Evolutionary conservation across 2,888 invertebrate species (phyloP).

Genomic region (Apotomis turbidana): DNA sequence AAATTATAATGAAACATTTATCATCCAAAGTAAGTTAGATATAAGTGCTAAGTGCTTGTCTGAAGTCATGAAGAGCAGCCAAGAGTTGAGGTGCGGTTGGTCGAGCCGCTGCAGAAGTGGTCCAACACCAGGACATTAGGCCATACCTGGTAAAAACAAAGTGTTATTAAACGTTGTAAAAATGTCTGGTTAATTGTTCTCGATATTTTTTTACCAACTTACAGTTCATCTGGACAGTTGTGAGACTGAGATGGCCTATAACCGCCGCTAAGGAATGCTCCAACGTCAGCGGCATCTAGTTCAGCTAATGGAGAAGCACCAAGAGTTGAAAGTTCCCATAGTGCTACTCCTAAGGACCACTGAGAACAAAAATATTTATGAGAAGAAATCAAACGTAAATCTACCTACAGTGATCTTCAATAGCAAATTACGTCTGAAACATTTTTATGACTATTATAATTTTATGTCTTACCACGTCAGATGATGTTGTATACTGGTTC

Average conservation of each 20-base stretch:
- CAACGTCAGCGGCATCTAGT: conserved; percentile 96
- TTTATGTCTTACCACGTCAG: conserved; percentile 91
- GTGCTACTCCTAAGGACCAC: conserved; percentile 97
- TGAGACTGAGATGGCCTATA: conserved; percentile 95
- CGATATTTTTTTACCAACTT: conserved; percentile 72
- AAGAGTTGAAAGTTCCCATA: conserved; percentile 97
- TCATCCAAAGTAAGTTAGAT: conserved; percentile 68
- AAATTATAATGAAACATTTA: conserved; percentile 1
- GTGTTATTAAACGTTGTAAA: neutral
- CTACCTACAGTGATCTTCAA: too few species aligned
- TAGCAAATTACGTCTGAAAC: neutral
- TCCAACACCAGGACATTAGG: conserved; percentile 90
- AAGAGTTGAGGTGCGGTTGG: conserved; percentile 88
- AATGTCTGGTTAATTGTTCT: neutral
- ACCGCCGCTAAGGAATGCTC: conserved; percentile 93
- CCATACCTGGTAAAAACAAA: conserved; percentile 80
- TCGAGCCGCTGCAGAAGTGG: conserved; percentile 85
- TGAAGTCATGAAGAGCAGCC: conserved; percentile 88
- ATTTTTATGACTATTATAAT: too few species aligned
- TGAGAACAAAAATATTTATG: conserved; percentile 57
- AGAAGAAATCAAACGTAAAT: neutral
- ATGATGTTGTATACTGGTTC: conserved; percentile 92
- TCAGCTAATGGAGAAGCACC: conserved; percentile 96
- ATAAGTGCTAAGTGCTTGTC: conserved; percentile 88
- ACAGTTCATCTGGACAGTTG: conserved; percentile 98